Evolutionary conservation across 2,113 vertebrate species (phyloP), one percentile per base, ranked within the genome.

Genomic region (Perccottus glenii): DNA sequence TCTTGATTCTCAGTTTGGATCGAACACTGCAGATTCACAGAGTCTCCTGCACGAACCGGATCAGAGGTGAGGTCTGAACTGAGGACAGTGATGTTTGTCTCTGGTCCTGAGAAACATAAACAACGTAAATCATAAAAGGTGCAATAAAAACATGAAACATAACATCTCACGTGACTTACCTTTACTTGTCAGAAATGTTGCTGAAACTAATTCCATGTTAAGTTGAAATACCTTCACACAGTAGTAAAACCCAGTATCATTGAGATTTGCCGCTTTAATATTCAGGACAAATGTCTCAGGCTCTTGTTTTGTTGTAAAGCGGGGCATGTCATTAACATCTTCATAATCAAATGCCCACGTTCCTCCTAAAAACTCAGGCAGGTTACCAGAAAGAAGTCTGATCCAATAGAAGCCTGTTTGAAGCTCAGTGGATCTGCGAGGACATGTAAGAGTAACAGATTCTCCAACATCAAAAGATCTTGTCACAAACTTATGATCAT

Each of bases 371-470:
- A 27, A 27, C 19, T 27, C 19, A 27, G 19, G 19, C 19, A 27
- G 19, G 19, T 27, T 27, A 2, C 19, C 19, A 27, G 19, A 27
- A 27, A 27, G 19, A 27, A 27, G 19, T 27, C 19, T 1, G 19
- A 27, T 27, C 82, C 85, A 87, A n/a, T 63, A 64, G 0, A 80
- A 32, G 3, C 0, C 8, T 1, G 5, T 2, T 3, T 5, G 0
- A 14, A 0, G 0, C 0, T 9, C 5, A 33, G 43, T 32, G 0
- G 0, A 0, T 0, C 2, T 0, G 0, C 73, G 57, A 0, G 0
- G 3, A 50, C 85, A 87, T 1, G 27, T 52, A 11, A 87, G 14
- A 0, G 12, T 80, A 44, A 4, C 82, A 66, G 0, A 5, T 4
- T 77, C 57, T 62, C 78, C 81, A 53, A 35, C 52, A 61, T 8